Evolutionary conservation across 2,888 invertebrate genomes (phyloP).

Genomic region (Andrena chrysosceles): DNA sequence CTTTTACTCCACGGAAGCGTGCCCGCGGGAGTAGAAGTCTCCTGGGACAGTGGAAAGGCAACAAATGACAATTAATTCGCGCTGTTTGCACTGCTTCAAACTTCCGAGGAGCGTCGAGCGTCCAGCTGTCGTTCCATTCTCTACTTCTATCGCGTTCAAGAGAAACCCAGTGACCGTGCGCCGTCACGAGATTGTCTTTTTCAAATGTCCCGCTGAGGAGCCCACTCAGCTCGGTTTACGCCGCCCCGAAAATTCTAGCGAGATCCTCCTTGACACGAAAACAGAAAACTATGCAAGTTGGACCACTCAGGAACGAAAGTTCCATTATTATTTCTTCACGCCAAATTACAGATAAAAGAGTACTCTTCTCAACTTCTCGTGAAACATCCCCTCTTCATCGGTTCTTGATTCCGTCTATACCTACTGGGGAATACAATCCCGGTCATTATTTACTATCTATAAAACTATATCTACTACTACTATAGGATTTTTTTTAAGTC

Average conservation of each 20-base stretch:
- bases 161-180: background rate
- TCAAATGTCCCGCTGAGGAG: background rate
- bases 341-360: background rate
- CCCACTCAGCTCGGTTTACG: background rate
- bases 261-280: background rate
- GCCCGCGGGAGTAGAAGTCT: background rate
- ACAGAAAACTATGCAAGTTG: background rate
- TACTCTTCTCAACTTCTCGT: background rate
- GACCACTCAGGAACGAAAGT: background rate
- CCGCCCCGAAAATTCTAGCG: background rate
- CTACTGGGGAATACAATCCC: background rate
- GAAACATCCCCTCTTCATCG: background rate
- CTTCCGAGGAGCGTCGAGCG: conserved; percentile 29
- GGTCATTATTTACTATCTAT: no score
- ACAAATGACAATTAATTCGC: conserved; percentile 54
- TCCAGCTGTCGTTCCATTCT: no score
- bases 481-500: background rate
- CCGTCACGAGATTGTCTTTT: conserved; percentile 10
- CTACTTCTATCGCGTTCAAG: background rate
- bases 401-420: background rate
- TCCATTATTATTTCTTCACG: background rate
- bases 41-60: conserved; percentile 9
- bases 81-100: conserved; percentile 44
- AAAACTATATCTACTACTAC: no score
- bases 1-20: background rate